Conservation (phyloP, 2,888 invertebrate genomes). For the Lasioglossum morio region DNA sequence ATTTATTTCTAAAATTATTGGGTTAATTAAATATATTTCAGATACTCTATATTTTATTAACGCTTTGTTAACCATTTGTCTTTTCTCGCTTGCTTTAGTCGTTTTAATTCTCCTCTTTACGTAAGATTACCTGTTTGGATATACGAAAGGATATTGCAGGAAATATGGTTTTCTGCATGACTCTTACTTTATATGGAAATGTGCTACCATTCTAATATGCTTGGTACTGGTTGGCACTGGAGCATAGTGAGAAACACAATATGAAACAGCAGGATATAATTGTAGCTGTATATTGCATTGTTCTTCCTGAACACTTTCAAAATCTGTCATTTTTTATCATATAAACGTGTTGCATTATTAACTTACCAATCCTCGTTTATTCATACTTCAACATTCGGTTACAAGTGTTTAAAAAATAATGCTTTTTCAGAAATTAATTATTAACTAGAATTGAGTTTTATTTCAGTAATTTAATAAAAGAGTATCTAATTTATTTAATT, state of each 20-base stretch:
- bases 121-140: background rate
- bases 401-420: background rate
- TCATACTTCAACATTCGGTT: background rate
- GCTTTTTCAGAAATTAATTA: background rate
- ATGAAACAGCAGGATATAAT: slow-evolving; percentile 7
- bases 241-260: slow-evolving; percentile 22
- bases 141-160: background rate
- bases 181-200: slow-evolving; percentile 44
- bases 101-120: background rate
- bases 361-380: background rate
- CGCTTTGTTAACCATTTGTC: background rate
- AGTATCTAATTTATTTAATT: background rate
- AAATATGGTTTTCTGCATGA: slow-evolving; percentile 36
- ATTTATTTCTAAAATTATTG: background rate
- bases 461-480: background rate
- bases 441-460: background rate
- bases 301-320: background rate
- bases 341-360: background rate
- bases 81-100: background rate
- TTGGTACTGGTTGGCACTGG: slow-evolving; percentile 40
- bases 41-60: background rate
- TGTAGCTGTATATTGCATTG: slow-evolving; percentile 4
- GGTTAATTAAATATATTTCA: background rate
- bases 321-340: background rate
- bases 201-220: slow-evolving; percentile 19